These are phyloP conservation scores for Brachionus plicatilis DNA, from an alignment of 1,140 invertebrate genomes.

Conservation along the genomic window DNA sequence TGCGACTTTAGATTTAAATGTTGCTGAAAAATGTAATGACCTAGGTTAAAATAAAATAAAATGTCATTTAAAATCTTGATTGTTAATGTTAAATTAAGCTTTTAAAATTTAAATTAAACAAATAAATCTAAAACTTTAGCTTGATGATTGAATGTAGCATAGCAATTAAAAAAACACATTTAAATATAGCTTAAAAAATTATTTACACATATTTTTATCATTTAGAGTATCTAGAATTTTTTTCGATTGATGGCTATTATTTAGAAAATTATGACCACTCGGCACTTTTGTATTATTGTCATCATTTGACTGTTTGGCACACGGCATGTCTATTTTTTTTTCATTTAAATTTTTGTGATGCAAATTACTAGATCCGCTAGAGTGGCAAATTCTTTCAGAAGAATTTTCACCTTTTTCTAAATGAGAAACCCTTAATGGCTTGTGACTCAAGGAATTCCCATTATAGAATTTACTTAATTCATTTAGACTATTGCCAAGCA, in stretches of 20 bases:
- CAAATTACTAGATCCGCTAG: not conserved
- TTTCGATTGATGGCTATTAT: not conserved
- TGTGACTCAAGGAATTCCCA: not conserved
- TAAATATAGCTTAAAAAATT: not conserved
- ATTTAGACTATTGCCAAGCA: not conserved
- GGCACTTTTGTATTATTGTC: not conserved
- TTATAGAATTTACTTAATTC: conserved; percentile 20
- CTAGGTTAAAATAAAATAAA: not conserved
- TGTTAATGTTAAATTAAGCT: not conserved
- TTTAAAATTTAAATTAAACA: not conserved
- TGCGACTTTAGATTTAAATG: not conserved
- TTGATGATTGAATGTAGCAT: conserved; percentile 8
- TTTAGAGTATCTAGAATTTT: conserved; percentile 18
- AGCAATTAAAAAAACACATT: not conserved
- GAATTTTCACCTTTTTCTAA: not conserved
- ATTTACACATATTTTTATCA: conserved; percentile 39
- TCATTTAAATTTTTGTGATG: conserved; percentile 2
- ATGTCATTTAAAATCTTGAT: not conserved
- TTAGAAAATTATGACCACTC: not conserved
- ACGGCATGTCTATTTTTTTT: not conserved
- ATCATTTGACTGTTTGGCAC: not conserved
- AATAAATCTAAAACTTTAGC: not conserved
- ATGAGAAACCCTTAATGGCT: not conserved
- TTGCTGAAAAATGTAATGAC: conserved; percentile 23
- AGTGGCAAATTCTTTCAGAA: not conserved